Conservation (phyloP, 2,113 vertebrate genomes). For the Eretmochelys imbricata region DNA sequence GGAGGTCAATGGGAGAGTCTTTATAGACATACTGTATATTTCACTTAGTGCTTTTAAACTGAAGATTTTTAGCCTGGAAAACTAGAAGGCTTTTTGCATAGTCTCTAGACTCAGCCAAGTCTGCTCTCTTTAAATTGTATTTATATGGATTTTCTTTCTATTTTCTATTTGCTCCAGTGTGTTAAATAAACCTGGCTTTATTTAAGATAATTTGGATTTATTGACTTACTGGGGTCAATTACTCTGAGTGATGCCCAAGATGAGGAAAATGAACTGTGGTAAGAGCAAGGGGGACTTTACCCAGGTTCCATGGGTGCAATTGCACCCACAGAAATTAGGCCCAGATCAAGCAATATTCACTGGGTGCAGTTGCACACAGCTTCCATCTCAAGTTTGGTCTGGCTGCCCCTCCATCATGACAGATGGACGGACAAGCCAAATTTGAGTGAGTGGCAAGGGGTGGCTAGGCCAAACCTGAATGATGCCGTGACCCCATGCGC, state of each 20-base stretch:
- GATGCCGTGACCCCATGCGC: not conserved
- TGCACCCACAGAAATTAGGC: not conserved
- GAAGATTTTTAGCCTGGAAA: constrained; percentile 11
- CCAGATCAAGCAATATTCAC: not conserved
- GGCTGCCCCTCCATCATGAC: not conserved
- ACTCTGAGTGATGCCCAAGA: constrained; percentile 60
- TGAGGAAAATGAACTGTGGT: constrained; percentile 58
- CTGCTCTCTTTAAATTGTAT: constrained; percentile 65
- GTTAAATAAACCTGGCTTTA: constrained; percentile 77
- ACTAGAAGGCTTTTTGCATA: not conserved
- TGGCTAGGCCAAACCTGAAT: not conserved
- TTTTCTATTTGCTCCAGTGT: constrained; percentile 70
- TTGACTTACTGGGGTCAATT: constrained; percentile 73
- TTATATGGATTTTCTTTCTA: constrained; percentile 74
- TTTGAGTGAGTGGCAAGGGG: not conserved
- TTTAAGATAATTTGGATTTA: constrained; percentile 76
- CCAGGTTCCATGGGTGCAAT: not conserved
- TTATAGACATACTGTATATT: not conserved
- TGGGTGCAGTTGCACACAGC: not conserved
- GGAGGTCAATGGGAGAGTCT: not conserved
- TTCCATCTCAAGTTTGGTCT: not conserved
- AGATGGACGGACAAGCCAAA: not conserved
- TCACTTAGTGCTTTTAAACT: not conserved
- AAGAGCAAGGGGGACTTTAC: not conserved
- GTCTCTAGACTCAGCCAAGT: constrained; percentile 49